These are phyloP conservation scores for Trididemnum nubilum DNA, from an alignment of 23 tunicate genomes.

Conservation along the genomic window DNA sequence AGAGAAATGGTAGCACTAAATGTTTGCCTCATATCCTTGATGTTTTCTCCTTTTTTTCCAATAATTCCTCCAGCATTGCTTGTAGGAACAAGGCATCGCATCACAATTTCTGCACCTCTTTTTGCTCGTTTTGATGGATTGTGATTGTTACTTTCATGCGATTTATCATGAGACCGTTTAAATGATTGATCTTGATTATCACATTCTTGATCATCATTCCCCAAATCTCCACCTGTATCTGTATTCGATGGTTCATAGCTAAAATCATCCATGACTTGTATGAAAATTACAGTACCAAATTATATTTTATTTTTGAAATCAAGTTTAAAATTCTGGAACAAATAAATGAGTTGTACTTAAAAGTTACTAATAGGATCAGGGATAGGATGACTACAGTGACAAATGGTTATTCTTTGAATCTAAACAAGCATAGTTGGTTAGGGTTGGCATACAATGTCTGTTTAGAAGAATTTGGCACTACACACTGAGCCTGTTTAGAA, in stretches of 20 bases:
- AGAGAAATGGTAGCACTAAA: conserved; percentile 82
- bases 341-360: too few species aligned
- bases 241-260: background rate
- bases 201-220: background rate
- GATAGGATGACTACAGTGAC: too few species aligned
- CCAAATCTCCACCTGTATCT: background rate
- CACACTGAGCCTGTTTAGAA: too few species aligned
- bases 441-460: too few species aligned
- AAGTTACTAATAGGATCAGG: too few species aligned
- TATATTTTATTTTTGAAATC: too few species aligned
- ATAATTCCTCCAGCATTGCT: conserved; percentile 86
- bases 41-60: conserved; percentile 78
- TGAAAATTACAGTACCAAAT: too few species aligned
- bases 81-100: conserved; percentile 79
- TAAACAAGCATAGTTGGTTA: too few species aligned
- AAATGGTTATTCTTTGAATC: too few species aligned
- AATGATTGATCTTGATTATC: conserved; percentile 31
- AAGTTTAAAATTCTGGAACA: too few species aligned
- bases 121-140: conserved; percentile 54
- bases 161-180: conserved; percentile 60
- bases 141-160: conserved; percentile 30
- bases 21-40: conserved; percentile 80
- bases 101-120: conserved; percentile 39
- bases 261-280: too few species aligned
- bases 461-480: too few species aligned